Percentiles rank a stretch among this genome's conserved stretches.
These are phyloP conservation scores for Caranx melampygus DNA, from an alignment of 2,113 vertebrate species.

Conservation along the genomic window DNA sequence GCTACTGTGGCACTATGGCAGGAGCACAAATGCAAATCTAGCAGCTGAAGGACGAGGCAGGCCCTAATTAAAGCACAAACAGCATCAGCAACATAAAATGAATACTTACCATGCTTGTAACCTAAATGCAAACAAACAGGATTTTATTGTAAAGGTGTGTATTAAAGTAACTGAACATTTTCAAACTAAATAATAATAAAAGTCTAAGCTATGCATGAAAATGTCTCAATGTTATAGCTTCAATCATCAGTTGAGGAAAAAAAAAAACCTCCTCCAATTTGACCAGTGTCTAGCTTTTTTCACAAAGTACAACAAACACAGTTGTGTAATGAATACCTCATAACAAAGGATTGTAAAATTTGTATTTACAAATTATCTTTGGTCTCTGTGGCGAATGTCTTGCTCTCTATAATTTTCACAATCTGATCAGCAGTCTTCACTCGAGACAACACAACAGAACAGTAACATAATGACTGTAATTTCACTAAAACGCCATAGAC, in stretches of 20 bases:
- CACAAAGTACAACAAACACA: slow-evolving; percentile 25
- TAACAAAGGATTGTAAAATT: slow-evolving; percentile 44
- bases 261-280: not conserved
- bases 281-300: slow-evolving; percentile 1
- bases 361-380: slow-evolving; percentile 52
- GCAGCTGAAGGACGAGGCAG: slow-evolving; percentile 69
- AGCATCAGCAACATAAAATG: slow-evolving; percentile 77
- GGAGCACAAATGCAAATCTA: slow-evolving; percentile 48
- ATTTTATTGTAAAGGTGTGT: slow-evolving; percentile 63
- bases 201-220: not conserved
- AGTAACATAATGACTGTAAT: slow-evolving; percentile 75
- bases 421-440: slow-evolving; percentile 57
- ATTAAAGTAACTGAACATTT: slow-evolving; percentile 10
- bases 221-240: not conserved
- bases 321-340: slow-evolving; percentile 29
- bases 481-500: slow-evolving; percentile 77
- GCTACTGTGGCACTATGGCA: slow-evolving; percentile 54
- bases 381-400: slow-evolving; percentile 19
- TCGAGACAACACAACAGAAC: slow-evolving; percentile 54
- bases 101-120: slow-evolving; percentile 99
- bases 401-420: slow-evolving; percentile 54
- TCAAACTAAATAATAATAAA: not conserved
- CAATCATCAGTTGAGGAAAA: not conserved
- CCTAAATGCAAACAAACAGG: slow-evolving; percentile 95
- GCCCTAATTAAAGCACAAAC: slow-evolving; percentile 86